A percentile compares a stretch with the other conserved stretches of the same genome.
phyloP scores from a whole-genome alignment of 2,113 vertebrate genomes.

The Oryzias woworae region DNA sequence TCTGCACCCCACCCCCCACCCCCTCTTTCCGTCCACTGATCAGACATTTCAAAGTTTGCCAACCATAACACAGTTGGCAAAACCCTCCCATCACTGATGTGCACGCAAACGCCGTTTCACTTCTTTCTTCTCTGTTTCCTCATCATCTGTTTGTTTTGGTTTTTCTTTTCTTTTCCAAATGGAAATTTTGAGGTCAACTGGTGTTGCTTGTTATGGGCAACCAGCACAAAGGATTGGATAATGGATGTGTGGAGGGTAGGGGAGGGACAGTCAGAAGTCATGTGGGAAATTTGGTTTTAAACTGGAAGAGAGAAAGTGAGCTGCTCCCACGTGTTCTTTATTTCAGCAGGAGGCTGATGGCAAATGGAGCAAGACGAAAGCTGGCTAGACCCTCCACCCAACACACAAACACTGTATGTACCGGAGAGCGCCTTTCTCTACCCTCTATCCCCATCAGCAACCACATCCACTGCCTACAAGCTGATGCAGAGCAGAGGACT shows the following conservation, averaged over 20 bases:
- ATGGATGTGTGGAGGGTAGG: slow-evolving; percentile 34
- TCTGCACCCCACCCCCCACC: slow-evolving; percentile 16
- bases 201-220: slow-evolving; percentile 71
- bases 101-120: slow-evolving; percentile 62
- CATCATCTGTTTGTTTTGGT: slow-evolving; percentile 72
- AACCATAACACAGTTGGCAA: slow-evolving; percentile 76
- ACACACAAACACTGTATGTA: slow-evolving; percentile 36
- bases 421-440: slow-evolving; percentile 36
- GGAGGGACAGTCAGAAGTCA: slow-evolving; percentile 56
- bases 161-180: slow-evolving; percentile 71
- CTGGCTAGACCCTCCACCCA: slow-evolving; percentile 46
- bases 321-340: slow-evolving; percentile 72
- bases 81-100: slow-evolving; percentile 49
- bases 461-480: slow-evolving; percentile 58
- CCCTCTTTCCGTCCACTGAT: slow-evolving; percentile 48
- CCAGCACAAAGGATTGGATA: slow-evolving; percentile 54
- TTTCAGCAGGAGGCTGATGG: slow-evolving; percentile 70
- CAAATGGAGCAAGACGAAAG: slow-evolving; percentile 73
- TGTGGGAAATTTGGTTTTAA: slow-evolving; percentile 48
- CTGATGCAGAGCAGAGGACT: slow-evolving; percentile 41
- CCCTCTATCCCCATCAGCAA: slow-evolving; percentile 40
- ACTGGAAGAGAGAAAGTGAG: slow-evolving; percentile 42
- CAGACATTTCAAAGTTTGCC: slow-evolving; percentile 72
- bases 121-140: slow-evolving; percentile 64
- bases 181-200: slow-evolving; percentile 78